phyloP scores from a whole-genome alignment of 1,140 invertebrate species.

The Diorhabda elongata region DNA sequence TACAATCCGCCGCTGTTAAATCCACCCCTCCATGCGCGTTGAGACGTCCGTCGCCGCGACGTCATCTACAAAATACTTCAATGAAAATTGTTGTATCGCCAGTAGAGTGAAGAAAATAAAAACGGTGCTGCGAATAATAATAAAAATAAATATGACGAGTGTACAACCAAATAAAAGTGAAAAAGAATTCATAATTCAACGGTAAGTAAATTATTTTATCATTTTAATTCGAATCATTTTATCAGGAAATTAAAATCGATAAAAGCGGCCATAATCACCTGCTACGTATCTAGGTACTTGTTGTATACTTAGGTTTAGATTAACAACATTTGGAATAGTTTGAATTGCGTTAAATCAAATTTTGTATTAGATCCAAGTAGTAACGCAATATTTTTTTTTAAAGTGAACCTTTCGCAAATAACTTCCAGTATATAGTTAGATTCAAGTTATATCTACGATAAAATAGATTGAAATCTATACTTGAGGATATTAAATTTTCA shows the following conservation, averaged over 20 bases:
- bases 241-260: neutral
- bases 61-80: neutral
- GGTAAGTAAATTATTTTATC: neutral
- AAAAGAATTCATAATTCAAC: constrained; percentile 1
- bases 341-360: too few species aligned
- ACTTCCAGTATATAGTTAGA: too few species aligned
- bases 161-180: neutral
- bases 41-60: neutral
- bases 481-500: too few species aligned
- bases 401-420: too few species aligned
- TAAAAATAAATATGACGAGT: neutral
- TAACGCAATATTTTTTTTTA: too few species aligned
- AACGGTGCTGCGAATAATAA: neutral
- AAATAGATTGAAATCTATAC: too few species aligned
- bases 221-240: neutral
- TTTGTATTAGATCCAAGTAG: too few species aligned
- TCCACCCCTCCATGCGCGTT: neutral
- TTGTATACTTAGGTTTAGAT: too few species aligned
- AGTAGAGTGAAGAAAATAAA: neutral
- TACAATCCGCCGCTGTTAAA: neutral
- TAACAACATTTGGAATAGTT: too few species aligned
- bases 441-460: too few species aligned
- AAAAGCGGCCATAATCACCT: neutral
- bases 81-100: neutral
- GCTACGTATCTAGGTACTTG: neutral